Evolutionary conservation across 2,888 invertebrate species (phyloP), one percentile per base, ranked within the genome.

Genomic region (Dolichopus griseipennis): DNA sequence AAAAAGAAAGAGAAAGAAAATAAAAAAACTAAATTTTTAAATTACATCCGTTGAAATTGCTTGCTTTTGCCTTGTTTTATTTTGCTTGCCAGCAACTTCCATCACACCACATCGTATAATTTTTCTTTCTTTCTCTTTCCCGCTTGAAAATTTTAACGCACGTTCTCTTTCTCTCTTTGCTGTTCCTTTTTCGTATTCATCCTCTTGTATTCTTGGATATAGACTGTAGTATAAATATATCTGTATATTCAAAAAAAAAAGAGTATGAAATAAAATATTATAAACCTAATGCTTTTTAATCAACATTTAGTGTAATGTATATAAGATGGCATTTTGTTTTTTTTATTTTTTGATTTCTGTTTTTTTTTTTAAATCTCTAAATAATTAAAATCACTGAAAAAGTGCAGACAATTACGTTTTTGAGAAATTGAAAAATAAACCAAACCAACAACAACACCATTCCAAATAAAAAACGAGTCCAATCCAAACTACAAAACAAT

Each of bases 351-450:
- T 27, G 27, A 5, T 27, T 41, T 41, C 8, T 2, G 1, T 41
- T 41, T 41, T 61, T 61, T 61, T 62, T 62, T 62, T 62, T 62
- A 22, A 22, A 22, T 62, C 22, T 62, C 22, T 62, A 27, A 62
- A 62, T 62, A 62, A 62, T 62, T 62, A 62, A 62, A 62, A 62
- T 62, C 62, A 62, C 62, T 62, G 62, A 62, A 62, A 52, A 62
- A 62, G 62, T 62, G 62, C 62, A 62, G 62, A 62, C 62, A 62
- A 62, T 21, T 62, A 22, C 62, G 52, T 52, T 52, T 52, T 52
- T 52, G 52, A 52, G 52, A 52, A 52, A 52, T 52, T 52, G 52
- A 52, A 52, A 52, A 52, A 52, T 52, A 52, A 52, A 52, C 9
- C n/a, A 52, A 18, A 52, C 3, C 9, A 41, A 41, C 41, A 15